Conservation (phyloP, 2,888 invertebrate genomes). For the Perdita meconis region DNA sequence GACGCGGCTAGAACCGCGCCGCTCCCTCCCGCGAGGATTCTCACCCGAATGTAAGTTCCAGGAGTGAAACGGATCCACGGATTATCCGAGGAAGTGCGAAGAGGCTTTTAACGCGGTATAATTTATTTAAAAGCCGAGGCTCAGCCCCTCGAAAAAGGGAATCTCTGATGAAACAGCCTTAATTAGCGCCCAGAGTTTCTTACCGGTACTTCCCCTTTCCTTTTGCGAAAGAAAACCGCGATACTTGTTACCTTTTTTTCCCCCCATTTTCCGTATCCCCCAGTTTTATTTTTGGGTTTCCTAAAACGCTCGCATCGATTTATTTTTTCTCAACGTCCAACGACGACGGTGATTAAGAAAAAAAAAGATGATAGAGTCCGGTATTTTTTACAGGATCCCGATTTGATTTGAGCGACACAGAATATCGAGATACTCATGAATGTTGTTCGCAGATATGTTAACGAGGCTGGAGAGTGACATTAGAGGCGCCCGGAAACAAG, state of each 20-base stretch:
- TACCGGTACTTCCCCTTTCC: slow-evolving; percentile 50
- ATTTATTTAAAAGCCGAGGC: slow-evolving; percentile 72
- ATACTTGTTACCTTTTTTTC: slow-evolving; percentile 16
- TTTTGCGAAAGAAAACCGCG: slow-evolving; percentile 51
- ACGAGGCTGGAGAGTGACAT: slow-evolving; percentile 24
- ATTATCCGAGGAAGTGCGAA: slow-evolving; percentile 75
- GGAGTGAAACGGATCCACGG: slow-evolving; percentile 60
- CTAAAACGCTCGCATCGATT: no score
- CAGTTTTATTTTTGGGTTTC: no score
- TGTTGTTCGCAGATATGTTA: slow-evolving; percentile 41
- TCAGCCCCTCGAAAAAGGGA: slow-evolving; percentile 55
- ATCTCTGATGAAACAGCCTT: slow-evolving; percentile 71
- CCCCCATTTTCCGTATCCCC: not conserved
- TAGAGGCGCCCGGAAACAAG: slow-evolving; percentile 39
- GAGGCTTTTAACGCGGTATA: slow-evolving; percentile 72
- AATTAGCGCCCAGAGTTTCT: slow-evolving; percentile 68
- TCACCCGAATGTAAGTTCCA: slow-evolving; percentile 56
- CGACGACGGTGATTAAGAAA: no score
- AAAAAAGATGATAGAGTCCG: no score
- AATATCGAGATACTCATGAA: slow-evolving; percentile 41
- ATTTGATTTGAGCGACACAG: not conserved
- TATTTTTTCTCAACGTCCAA: no score
- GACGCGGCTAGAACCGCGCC: slow-evolving; percentile 46
- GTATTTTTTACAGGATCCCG: no score
- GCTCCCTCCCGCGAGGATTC: slow-evolving; percentile 48